Evolutionary conservation across 1,140 invertebrate genomes (phyloP).

Genomic region (Rhizoglyphus robini): DNA sequence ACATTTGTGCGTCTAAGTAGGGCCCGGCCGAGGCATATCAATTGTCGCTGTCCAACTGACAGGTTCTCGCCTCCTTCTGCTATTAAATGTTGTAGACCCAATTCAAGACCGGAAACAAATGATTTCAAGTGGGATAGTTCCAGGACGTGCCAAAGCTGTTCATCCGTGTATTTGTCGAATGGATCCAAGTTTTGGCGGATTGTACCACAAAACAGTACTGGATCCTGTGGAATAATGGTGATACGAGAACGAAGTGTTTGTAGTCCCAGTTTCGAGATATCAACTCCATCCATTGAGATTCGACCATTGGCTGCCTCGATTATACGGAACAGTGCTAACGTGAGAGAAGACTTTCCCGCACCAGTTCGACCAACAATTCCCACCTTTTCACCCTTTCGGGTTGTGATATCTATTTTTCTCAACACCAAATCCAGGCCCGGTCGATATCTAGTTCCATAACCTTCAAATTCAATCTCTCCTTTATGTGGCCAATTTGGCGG

Average conservation of each 20-base stretch:
- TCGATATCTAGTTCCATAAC: conserved; percentile 62
- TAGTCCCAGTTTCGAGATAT: conserved; percentile 52
- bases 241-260: no score
- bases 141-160: conserved; percentile 60
- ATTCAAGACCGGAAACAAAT: conserved; percentile 42
- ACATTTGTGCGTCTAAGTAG: no score
- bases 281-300: conserved; percentile 65
- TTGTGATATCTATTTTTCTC: conserved; percentile 50
- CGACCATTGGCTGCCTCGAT: conserved; percentile 50
- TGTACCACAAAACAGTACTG: conserved; percentile 75
- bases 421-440: conserved; percentile 66
- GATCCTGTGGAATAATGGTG: conserved; percentile 90
- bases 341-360: no score
- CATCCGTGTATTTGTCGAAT: no score
- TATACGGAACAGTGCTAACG: no score
- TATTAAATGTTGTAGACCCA: conserved; percentile 27
- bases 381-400: conserved; percentile 58
- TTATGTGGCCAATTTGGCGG: conserved; percentile 49
- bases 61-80: no score
- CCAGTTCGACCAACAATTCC: no score
- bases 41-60: no score
- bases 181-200: conserved; percentile 83
- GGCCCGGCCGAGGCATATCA: no score
- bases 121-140: conserved; percentile 56
- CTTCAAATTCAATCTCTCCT: conserved; percentile 56